phyloP scores from a whole-genome alignment of 2,888 invertebrate species.

The Branchinecta sandiegonensis region DNA sequence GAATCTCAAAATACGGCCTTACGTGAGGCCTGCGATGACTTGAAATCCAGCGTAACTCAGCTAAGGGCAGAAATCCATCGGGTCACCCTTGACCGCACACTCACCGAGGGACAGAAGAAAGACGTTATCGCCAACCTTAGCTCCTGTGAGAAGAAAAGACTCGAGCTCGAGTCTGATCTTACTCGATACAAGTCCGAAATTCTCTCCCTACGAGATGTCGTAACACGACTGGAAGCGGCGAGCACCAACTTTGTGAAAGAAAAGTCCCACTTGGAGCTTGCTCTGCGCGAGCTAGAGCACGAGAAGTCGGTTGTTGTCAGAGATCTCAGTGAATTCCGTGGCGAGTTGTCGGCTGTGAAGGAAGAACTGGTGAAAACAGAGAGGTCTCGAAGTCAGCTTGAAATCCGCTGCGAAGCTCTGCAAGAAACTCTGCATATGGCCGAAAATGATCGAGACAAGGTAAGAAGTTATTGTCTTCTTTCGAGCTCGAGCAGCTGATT shows the following conservation, averaged over 20 bases:
- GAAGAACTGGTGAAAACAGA: slow-evolving; percentile 12
- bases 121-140: slow-evolving; percentile 1
- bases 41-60: background rate
- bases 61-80: background rate
- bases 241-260: background rate
- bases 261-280: background rate
- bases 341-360: background rate
- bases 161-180: background rate
- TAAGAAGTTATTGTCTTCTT: background rate
- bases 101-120: background rate
- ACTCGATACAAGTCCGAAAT: slow-evolving; percentile 13
- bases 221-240: background rate
- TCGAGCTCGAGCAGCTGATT: no score
- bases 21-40: slow-evolving; percentile 6
- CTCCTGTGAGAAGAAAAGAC: background rate
- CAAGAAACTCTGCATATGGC: background rate
- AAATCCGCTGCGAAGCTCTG: slow-evolving; percentile 12
- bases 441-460: slow-evolving; percentile 15
- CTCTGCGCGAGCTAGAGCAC: background rate
- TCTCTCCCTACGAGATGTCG: background rate
- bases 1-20: slow-evolving; percentile 3
- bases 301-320: background rate
- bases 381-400: slow-evolving; percentile 13
- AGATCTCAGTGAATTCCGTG: background rate
- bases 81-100: background rate